Evolutionary conservation across 2,888 invertebrate genomes (phyloP).

Genomic region (Troides oblongomaculatus): DNA sequence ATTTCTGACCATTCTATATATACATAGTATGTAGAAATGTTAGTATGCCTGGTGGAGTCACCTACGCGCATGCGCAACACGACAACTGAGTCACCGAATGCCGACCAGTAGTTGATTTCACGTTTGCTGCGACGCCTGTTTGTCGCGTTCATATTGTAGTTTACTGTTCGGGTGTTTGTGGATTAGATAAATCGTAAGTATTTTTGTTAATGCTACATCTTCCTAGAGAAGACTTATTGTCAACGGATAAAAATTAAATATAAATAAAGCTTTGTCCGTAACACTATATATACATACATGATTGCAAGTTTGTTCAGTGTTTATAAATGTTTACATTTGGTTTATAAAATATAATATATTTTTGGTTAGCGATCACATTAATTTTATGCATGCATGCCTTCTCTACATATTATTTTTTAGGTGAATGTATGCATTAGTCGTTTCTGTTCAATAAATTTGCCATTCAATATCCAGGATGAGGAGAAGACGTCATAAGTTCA

Average conservation of each 20-base stretch:
- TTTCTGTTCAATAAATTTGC: too few relatives aligned
- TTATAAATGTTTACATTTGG: neutral
- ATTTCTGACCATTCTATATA: conserved; percentile 15
- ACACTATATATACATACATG: neutral
- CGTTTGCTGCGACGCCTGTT: conserved; percentile 46
- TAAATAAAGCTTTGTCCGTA: neutral
- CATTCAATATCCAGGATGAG: too few relatives aligned
- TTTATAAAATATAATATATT: too few relatives aligned
- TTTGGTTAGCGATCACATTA: too few relatives aligned
- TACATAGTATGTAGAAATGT: conserved; percentile 8
- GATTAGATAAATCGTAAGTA: conserved; percentile 32
- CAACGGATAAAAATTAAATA: neutral
- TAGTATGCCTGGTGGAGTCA: conserved; percentile 25
- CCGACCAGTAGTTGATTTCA: conserved; percentile 35
- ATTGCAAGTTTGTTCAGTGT: neutral
- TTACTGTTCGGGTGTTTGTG: conserved; percentile 14
- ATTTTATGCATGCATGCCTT: too few relatives aligned
- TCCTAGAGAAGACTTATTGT: neutral
- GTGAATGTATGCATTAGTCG: too few relatives aligned
- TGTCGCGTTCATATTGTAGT: conserved; percentile 32
- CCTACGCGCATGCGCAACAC: conserved; percentile 45
- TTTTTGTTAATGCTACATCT: neutral
- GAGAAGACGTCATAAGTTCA: neutral
- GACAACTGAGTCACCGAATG: conserved; percentile 43
- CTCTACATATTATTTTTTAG: too few relatives aligned